phyloP scores from a whole-genome alignment of 2,888 invertebrate species.

The Drosophila colorata region DNA sequence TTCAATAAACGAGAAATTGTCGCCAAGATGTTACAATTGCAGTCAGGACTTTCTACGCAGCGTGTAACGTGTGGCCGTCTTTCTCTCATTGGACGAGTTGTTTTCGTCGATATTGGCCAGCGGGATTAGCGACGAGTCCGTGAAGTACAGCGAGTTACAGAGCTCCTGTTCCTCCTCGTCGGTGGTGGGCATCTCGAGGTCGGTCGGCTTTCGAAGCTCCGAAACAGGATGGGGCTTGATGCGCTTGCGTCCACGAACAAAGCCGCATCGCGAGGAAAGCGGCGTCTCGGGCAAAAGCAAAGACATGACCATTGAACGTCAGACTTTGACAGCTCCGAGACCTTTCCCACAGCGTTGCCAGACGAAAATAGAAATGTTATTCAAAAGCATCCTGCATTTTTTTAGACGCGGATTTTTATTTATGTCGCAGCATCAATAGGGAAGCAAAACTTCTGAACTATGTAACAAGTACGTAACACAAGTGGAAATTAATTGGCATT shows the following conservation, averaged over 20 bases:
- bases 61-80: not conserved
- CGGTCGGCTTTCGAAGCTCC: not conserved
- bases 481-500: conserved; percentile 4
- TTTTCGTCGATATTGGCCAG: too few species aligned
- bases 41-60: not conserved
- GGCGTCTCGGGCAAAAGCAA: conserved; percentile 20
- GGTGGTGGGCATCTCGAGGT: not conserved
- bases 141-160: not conserved
- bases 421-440: conserved; percentile 7
- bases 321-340: conserved; percentile 9
- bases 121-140: not conserved
- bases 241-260: conserved; percentile 34
- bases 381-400: not conserved
- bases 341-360: not conserved
- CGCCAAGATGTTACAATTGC: not conserved
- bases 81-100: not conserved
- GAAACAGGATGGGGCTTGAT: conserved; percentile 35
- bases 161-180: not conserved
- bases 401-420: conserved; percentile 1
- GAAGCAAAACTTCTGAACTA: conserved; percentile 11
- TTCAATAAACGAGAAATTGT: conserved; percentile 42
- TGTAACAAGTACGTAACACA: conserved; percentile 25
- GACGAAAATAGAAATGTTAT: not conserved
- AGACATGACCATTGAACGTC: conserved; percentile 11
- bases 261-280: conserved; percentile 17